Evolutionary conservation across 1,140 invertebrate species (phyloP).

Genomic region (Gryon sp.): DNA sequence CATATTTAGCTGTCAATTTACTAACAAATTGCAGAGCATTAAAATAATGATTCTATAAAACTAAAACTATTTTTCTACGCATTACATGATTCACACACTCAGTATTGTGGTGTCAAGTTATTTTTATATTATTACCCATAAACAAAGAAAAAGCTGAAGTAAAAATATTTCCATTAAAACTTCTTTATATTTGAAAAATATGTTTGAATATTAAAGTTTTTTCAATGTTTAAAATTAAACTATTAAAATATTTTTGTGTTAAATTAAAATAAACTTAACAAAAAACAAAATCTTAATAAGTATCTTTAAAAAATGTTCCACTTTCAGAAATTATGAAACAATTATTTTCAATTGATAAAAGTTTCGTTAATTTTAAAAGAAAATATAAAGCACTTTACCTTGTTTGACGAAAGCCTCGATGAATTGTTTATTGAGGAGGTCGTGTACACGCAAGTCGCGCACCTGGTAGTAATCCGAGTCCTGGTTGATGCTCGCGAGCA

Average conservation of each 20-base stretch:
- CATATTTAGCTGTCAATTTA: background rate
- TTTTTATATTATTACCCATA: background rate
- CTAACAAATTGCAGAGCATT: constrained; percentile 26
- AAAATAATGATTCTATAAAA: constrained; percentile 1
- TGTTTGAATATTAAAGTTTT: too few relatives aligned
- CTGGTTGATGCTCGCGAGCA: constrained; percentile 71
- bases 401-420: constrained; percentile 80
- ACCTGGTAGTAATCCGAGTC: constrained; percentile 82
- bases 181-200: too few relatives aligned
- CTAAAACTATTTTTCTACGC: too few relatives aligned
- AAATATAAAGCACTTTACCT: constrained; percentile 65
- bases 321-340: background rate
- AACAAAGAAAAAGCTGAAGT: background rate
- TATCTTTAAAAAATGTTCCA: too few relatives aligned
- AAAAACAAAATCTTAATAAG: too few relatives aligned
- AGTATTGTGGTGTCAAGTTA: background rate
- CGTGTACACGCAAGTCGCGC: constrained; percentile 70
- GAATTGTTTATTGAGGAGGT: constrained; percentile 80
- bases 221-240: too few relatives aligned
- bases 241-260: too few relatives aligned
- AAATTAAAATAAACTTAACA: too few relatives aligned
- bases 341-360: constrained; percentile 41
- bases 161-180: too few relatives aligned
- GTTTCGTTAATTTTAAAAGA: background rate
- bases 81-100: constrained; percentile 1